phyloP scores from a whole-genome alignment of 1,140 invertebrate genomes.

The Ostrea denselamellosa region DNA sequence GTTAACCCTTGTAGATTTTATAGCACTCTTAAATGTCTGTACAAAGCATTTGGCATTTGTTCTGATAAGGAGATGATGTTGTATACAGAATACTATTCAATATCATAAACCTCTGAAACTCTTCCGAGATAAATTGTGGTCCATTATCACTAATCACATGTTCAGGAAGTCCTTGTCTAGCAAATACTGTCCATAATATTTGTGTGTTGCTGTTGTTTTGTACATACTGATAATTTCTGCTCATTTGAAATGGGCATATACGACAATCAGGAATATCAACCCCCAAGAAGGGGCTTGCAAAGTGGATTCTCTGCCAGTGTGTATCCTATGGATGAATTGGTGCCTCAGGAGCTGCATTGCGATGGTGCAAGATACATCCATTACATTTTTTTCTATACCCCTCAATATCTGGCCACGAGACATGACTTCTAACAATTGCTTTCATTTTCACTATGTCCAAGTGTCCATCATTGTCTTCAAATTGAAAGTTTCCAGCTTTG shows the following conservation, averaged over 20 bases:
- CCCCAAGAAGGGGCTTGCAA: constrained; percentile 60
- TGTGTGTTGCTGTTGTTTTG: constrained; percentile 48
- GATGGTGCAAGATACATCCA: too few species aligned
- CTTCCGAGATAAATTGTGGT: constrained; percentile 66
- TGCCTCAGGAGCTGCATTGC: background rate
- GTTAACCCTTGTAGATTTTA: constrained; percentile 35
- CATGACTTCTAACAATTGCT: too few species aligned
- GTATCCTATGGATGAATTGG: background rate
- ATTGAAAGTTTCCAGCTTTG: too few species aligned
- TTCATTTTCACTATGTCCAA: too few species aligned
- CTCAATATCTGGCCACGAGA: too few species aligned
- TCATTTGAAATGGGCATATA: constrained; percentile 63
- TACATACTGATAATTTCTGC: constrained; percentile 56
- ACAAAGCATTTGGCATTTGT: constrained; percentile 69
- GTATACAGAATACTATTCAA: constrained; percentile 67
- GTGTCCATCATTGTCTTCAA: too few species aligned
- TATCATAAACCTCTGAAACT: constrained; percentile 71
- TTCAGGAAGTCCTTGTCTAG: constrained; percentile 63
- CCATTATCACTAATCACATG: constrained; percentile 58
- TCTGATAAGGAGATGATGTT: constrained; percentile 19
- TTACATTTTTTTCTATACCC: too few species aligned
- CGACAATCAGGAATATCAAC: constrained; percentile 38
- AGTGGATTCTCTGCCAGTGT: constrained; percentile 29
- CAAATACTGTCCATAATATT: constrained; percentile 40
- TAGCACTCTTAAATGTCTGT: constrained; percentile 50